Conservation (phyloP, 92 coral and sea anemone genomes). For the Pocillopora grandis region DNA sequence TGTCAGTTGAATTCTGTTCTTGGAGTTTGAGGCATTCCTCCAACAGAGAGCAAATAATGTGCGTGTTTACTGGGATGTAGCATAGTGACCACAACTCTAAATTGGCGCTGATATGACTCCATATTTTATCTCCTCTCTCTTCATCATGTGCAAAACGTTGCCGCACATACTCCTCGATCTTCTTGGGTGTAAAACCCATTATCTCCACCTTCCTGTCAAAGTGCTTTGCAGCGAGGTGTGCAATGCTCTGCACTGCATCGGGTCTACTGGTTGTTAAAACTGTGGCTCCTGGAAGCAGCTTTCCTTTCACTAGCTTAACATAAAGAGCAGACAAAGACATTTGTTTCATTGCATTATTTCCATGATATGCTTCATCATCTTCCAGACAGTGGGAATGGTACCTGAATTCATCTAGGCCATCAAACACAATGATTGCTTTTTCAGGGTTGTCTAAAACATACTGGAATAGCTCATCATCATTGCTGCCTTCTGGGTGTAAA, state of each 20-base stretch:
- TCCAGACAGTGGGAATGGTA: constrained; percentile 6
- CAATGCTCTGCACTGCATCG: constrained; percentile 22
- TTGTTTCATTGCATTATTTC: background rate
- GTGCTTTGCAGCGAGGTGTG: background rate
- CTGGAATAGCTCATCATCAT: constrained; percentile 27
- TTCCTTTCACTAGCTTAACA: constrained; percentile 36
- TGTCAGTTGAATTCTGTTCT: background rate
- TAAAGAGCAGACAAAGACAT: constrained; percentile 40
- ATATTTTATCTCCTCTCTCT: background rate
- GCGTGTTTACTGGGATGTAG: constrained; percentile 59
- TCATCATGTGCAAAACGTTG: constrained; percentile 15
- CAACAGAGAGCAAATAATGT: constrained; percentile 31
- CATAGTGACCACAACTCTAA: constrained; percentile 33
- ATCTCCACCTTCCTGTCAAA: constrained; percentile 56
- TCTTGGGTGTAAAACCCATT: constrained; percentile 53
- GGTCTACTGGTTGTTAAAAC: constrained; percentile 62
- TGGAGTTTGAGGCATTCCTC: background rate
- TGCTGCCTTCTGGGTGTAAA: background rate
- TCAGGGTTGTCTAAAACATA: constrained; percentile 41
- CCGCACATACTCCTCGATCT: constrained; percentile 36
- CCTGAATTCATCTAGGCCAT: constrained; percentile 66
- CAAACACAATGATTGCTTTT: constrained; percentile 51
- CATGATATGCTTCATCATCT: constrained; percentile 10
- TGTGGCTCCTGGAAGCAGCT: constrained; percentile 53
- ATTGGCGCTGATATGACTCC: constrained; percentile 42